Conservation (phyloP, 1,140 invertebrate species). For the Drosophila ercepeae region DNA sequence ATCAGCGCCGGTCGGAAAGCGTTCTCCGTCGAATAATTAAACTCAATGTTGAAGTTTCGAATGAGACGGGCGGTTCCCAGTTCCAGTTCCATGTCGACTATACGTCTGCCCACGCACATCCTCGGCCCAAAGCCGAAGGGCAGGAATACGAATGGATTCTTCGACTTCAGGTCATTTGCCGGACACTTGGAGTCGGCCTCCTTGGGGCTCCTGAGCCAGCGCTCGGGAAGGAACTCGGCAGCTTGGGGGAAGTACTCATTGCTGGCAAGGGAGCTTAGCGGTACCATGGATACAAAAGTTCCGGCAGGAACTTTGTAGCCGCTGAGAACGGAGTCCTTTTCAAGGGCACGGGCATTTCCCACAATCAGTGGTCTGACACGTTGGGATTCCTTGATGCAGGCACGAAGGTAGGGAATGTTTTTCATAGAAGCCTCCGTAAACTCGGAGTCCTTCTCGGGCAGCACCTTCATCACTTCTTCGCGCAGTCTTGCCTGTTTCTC, state of each 20-base stretch:
- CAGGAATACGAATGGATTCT: slow-evolving; percentile 87
- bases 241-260: slow-evolving; percentile 85
- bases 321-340: slow-evolving; percentile 85
- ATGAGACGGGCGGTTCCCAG: slow-evolving; percentile 86
- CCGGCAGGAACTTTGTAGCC: slow-evolving; percentile 87
- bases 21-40: slow-evolving; percentile 80
- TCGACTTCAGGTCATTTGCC: slow-evolving; percentile 70
- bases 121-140: slow-evolving; percentile 88
- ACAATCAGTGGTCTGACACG: slow-evolving; percentile 85
- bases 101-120: slow-evolving; percentile 86
- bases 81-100: slow-evolving; percentile 90
- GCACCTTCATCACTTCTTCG: slow-evolving; percentile 87
- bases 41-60: slow-evolving; percentile 85
- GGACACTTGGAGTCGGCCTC: slow-evolving; percentile 33
- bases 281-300: slow-evolving; percentile 85
- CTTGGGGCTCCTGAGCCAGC: slow-evolving; percentile 84
- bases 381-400: slow-evolving; percentile 87
- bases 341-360: slow-evolving; percentile 84
- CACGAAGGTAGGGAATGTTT: slow-evolving; percentile 87
- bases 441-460: slow-evolving; percentile 84
- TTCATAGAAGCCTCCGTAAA: slow-evolving; percentile 85
- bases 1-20: slow-evolving; percentile 60
- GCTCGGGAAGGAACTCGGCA: slow-evolving; percentile 86
- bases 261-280: slow-evolving; percentile 77
- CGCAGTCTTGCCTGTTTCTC: slow-evolving; percentile 89